Evolutionary conservation across 2,113 vertebrate genomes (phyloP), one percentile per base, ranked within the genome.

Genomic region (Vireo altiloquus): DNA sequence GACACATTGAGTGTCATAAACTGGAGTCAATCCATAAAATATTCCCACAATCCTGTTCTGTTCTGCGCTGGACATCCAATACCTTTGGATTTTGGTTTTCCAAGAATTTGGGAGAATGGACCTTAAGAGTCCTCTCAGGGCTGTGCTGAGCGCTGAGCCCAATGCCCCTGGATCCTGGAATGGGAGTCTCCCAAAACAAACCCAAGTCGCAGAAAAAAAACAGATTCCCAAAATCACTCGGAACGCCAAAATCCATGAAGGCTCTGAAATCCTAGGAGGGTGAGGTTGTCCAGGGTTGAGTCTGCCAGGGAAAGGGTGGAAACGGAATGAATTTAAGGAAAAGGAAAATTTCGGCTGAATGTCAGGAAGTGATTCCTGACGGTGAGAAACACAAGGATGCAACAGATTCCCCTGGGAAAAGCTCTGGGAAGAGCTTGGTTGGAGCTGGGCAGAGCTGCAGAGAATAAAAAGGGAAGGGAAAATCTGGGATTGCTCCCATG

Each of bases 331-430:
- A 89, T 90, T 84, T 91, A 52, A 92, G 94, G 94, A 52, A 93
- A 93, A 92, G 94, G 95, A 94, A 96, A 92, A 93, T 44, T 75
- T 66, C 7, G 4, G 59, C 6, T 87, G 94, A 84, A 89, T 82
- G 28, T 96, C 95, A 92, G 92, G 95, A 95, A 94, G 57, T 2
- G 52, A 89, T 94, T 89, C 91, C 92, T 52, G 91, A 88, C 42
- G 33, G 53, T 23, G 30, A 89, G 83, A 78, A 95, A 81, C 60
- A 33, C 31, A 30, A 85, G 59, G 57, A 39, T 91, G 89, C 0
- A 3, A 66, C 54, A 63, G 13, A 30, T 76, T 19, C 95, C 68
- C 49, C 12, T 4, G 87, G 95, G 83, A 92, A 39, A 39, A 87
- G 10, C 52, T 52, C 71, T 56, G 89, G 76, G 92, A 81, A 94